These are phyloP conservation scores for Thamnophis elegans DNA, from an alignment of 2,797 vertebrate genomes.

Conservation along the genomic window DNA sequence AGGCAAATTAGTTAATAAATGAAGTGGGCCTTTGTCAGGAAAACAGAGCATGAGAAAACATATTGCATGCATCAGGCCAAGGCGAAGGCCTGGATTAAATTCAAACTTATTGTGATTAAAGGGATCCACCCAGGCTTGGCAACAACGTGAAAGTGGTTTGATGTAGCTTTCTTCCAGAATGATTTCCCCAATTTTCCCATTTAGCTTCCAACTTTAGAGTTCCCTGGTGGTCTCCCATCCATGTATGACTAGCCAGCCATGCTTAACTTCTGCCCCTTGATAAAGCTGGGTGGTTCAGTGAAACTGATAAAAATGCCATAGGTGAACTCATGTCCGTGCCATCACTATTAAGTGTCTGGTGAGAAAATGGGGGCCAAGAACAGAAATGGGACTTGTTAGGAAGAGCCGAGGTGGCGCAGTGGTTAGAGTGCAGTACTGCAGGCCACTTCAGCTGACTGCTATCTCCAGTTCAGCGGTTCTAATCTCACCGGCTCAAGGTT, in stretches of 20 bases:
- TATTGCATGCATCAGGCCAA: not conserved
- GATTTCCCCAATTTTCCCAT: not conserved
- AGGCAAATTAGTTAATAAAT: constrained; percentile 40
- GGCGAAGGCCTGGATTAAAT: not conserved
- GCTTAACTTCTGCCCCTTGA: not conserved
- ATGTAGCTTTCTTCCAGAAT: not conserved
- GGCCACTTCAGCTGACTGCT: too few relatives aligned
- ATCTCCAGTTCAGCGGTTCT: too few relatives aligned
- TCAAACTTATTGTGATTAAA: not conserved
- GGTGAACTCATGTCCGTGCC: not conserved
- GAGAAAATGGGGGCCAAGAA: not conserved
- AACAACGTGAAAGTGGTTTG: not conserved
- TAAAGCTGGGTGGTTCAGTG: not conserved
- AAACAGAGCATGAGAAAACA: not conserved
- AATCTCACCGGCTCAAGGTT: too few relatives aligned
- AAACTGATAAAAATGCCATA: not conserved
- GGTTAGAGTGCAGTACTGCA: too few relatives aligned
- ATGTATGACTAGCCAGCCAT: not conserved
- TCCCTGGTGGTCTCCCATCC: not conserved
- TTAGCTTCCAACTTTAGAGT: not conserved
- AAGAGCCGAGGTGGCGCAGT: too few relatives aligned
- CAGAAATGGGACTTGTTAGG: not conserved
- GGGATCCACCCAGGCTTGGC: not conserved
- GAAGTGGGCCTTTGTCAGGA: not conserved
- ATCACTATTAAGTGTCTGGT: not conserved